Conservation (phyloP, 2,797 vertebrate genomes). For the Limnodromus scolopaceus region DNA sequence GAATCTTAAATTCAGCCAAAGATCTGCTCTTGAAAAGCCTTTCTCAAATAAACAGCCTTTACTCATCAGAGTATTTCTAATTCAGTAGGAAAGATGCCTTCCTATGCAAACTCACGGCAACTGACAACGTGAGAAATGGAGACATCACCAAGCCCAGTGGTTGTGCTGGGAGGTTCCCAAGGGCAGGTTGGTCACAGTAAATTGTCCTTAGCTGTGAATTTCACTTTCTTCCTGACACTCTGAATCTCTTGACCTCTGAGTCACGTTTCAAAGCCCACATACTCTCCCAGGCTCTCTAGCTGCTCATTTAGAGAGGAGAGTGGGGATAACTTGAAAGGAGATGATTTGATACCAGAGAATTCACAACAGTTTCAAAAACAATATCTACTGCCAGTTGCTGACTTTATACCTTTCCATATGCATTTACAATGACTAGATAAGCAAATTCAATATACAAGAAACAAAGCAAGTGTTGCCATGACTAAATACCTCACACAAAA, state of each 20-base stretch:
- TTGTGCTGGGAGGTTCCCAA: not conserved
- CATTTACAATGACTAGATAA: not conserved
- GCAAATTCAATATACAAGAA: not conserved
- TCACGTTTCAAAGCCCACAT: not conserved
- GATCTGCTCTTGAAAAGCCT: not conserved
- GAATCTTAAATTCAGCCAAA: not conserved
- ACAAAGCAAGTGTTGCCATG: not conserved
- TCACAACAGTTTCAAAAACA: not conserved
- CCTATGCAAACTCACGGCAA: not conserved
- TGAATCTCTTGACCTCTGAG: not conserved
- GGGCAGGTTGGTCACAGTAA: not conserved
- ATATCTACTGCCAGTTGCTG: not conserved
- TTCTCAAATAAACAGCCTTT: not conserved
- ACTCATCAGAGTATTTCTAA: not conserved
- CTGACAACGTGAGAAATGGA: not conserved
- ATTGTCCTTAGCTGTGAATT: slow-evolving; percentile 6
- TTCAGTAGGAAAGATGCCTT: not conserved
- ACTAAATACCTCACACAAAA: not conserved
- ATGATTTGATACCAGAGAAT: not conserved
- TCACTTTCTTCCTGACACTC: not conserved
- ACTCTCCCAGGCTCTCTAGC: not conserved
- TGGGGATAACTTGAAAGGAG: not conserved
- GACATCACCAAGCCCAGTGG: not conserved
- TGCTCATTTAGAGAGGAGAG: not conserved
- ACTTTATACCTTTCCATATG: not conserved